Conservation (phyloP, 2,888 invertebrate species). For the Biston betularia region DNA sequence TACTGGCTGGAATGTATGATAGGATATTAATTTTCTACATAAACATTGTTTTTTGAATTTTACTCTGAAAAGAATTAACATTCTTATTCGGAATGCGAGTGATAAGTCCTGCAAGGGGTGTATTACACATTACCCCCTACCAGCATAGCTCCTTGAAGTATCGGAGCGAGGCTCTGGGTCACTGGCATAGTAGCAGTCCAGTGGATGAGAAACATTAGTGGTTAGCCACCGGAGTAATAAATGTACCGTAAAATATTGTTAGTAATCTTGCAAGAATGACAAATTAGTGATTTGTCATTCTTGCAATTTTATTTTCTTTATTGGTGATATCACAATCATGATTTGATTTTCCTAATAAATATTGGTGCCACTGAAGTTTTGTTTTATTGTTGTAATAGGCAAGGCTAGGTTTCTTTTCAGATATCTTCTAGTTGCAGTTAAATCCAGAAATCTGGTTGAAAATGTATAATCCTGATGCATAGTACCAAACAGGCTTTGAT, state of each 20-base stretch:
- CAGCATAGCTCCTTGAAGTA: no score
- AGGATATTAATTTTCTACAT: background rate
- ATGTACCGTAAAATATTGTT: background rate
- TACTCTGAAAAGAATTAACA: background rate
- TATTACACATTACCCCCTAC: no score
- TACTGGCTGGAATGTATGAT: no score
- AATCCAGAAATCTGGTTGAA: no score
- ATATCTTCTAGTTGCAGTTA: background rate
- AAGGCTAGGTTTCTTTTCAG: background rate
- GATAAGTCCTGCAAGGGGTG: no score
- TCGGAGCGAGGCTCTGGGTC: no score
- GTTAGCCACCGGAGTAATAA: background rate
- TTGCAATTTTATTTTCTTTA: constrained; percentile 44
- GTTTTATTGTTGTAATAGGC: constrained; percentile 20
- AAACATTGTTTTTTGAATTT: background rate
- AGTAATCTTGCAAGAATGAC: constrained; percentile 9
- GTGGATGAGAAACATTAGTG: no score
- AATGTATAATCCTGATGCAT: no score
- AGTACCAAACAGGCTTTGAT: no score
- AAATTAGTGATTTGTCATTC: no score
- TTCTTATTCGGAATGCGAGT: no score
- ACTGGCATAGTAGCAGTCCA: no score
- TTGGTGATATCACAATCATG: constrained; percentile 58
- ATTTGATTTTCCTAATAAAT: constrained; percentile 59
- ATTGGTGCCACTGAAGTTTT: constrained; percentile 51